A percentile compares a stretch with the other conserved stretches of the same genome.
phyloP scores from a whole-genome alignment of 2,113 vertebrate species.

The Atlantisia rogersi region DNA sequence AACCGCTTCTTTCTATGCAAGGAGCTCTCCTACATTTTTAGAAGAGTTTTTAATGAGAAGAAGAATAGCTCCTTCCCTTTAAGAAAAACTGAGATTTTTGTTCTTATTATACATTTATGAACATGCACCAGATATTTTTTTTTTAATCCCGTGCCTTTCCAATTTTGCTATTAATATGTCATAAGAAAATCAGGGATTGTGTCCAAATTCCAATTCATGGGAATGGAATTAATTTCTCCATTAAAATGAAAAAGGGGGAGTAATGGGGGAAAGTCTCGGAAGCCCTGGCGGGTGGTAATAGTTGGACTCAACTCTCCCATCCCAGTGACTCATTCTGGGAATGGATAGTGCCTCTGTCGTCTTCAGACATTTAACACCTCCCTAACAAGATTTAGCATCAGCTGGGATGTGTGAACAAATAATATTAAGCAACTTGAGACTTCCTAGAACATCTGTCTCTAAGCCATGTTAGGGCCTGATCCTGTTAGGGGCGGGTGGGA shows the following conservation, averaged over 20 bases:
- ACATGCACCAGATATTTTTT: background rate
- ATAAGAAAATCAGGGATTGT: background rate
- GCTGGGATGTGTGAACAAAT: slow-evolving; percentile 55
- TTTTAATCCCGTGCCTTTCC: background rate
- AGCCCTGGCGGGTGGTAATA: slow-evolving; percentile 11
- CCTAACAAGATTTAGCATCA: slow-evolving; percentile 53
- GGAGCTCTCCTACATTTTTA: background rate
- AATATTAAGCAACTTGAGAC: slow-evolving; percentile 39
- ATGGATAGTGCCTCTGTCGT: slow-evolving; percentile 9
- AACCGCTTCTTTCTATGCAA: background rate
- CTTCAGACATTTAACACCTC: slow-evolving; percentile 56
- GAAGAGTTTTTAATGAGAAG: background rate
- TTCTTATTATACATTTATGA: background rate
- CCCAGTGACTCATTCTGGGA: slow-evolving; percentile 50
- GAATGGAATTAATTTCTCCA: slow-evolving; percentile 51
- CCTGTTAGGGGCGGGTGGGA: background rate
- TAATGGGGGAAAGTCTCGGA: slow-evolving; percentile 17
- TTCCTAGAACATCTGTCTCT: slow-evolving; percentile 48
- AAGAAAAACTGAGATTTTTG: background rate
- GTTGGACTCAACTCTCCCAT: background rate
- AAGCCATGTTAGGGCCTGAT: slow-evolving; percentile 18
- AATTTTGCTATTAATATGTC: slow-evolving; percentile 54
- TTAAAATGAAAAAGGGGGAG: slow-evolving; percentile 41
- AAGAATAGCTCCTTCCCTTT: background rate
- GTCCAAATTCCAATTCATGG: slow-evolving; percentile 57